Evolutionary conservation across 1,140 invertebrate species (phyloP).

Genomic region (Achroia grisella): DNA sequence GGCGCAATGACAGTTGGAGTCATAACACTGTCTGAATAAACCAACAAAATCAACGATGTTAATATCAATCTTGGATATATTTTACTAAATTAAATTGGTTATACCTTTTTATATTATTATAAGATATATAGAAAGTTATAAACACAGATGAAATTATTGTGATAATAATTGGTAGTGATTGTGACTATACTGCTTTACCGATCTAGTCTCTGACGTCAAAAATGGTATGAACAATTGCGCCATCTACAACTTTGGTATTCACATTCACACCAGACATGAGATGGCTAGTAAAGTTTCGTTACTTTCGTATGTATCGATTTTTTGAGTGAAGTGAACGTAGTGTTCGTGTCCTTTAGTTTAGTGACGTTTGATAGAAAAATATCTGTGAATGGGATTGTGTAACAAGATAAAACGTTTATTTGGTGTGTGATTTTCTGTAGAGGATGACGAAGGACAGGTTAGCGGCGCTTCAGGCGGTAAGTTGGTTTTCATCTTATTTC

Average conservation of each 20-base stretch:
- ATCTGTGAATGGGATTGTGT: conserved; percentile 86
- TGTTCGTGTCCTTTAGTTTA: conserved; percentile 85
- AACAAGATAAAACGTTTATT: conserved; percentile 76
- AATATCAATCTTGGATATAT: background rate
- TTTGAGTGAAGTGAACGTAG: conserved; percentile 80
- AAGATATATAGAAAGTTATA: too few species aligned
- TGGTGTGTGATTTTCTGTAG: conserved; percentile 76
- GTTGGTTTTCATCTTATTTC: conserved; percentile 62
- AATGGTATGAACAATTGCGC: conserved; percentile 35
- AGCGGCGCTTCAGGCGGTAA: conserved; percentile 95
- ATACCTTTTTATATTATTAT: too few species aligned
- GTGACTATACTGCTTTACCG: conserved; percentile 28
- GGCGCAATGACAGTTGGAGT: conserved; percentile 41
- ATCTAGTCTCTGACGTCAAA: conserved; percentile 71
- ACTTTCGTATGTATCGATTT: conserved; percentile 83
- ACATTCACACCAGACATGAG: conserved; percentile 39
- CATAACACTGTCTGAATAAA: conserved; percentile 10
- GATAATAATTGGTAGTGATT: conserved; percentile 3
- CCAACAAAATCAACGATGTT: too few species aligned
- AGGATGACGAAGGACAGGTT: conserved; percentile 98
- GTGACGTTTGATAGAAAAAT: conserved; percentile 81
- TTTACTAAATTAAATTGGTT: conserved; percentile 9
- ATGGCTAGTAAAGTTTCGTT: conserved; percentile 76
- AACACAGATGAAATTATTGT: conserved; percentile 2
- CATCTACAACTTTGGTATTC: conserved; percentile 66